Conservation (phyloP, 2,797 vertebrate genomes). For the Streptopelia turtur region DNA sequence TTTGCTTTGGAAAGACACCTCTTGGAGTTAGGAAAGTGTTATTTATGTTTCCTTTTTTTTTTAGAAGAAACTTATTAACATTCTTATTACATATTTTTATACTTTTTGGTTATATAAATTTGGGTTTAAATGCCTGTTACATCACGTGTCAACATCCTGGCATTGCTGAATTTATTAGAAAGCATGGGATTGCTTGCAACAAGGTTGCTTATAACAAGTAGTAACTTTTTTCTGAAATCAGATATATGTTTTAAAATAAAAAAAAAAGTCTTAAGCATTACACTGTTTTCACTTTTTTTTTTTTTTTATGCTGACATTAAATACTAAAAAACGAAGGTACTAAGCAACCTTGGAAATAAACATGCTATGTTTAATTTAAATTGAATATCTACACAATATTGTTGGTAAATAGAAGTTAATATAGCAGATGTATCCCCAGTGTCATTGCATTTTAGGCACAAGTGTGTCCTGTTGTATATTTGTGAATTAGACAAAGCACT, state of each 20-base stretch:
- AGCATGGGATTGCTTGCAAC: not conserved
- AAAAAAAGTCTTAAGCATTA: not conserved
- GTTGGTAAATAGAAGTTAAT: not conserved
- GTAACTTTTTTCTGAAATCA: not conserved
- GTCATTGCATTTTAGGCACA: not conserved
- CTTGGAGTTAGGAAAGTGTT: not conserved
- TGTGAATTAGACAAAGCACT: not conserved
- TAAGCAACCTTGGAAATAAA: not conserved
- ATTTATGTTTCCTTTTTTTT: not conserved
- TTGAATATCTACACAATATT: fast-evolving
- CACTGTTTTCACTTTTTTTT: not conserved
- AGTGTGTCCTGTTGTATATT: not conserved
- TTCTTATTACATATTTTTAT: not conserved
- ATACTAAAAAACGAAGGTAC: fast-evolving
- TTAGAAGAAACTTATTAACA: not conserved
- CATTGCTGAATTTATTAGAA: not conserved
- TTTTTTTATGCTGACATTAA: not conserved
- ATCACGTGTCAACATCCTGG: not conserved
- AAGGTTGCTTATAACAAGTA: not conserved
- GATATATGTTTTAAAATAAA: not conserved
- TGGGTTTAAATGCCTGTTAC: not conserved
- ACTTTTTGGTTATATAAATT: not conserved
- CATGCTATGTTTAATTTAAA: not conserved
- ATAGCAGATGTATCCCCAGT: not conserved
- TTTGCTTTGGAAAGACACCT: not conserved